Conservation (phyloP, 2,888 invertebrate species). For the Spicauda simplicius region DNA sequence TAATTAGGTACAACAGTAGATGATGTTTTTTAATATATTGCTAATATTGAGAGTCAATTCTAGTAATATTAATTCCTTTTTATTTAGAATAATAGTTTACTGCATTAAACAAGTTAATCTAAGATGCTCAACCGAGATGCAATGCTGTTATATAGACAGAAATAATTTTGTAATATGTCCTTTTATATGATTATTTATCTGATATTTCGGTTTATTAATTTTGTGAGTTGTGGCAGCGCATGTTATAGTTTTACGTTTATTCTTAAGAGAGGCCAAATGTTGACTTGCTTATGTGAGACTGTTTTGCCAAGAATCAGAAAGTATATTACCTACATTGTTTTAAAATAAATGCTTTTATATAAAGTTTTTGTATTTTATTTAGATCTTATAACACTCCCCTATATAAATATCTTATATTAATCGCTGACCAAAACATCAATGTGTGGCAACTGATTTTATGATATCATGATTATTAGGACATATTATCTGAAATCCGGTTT, state of each 20-base stretch:
- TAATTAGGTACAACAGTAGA: conserved; percentile 67
- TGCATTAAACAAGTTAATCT: conserved; percentile 76
- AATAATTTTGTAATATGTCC: conserved; percentile 76
- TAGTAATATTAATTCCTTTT: conserved; percentile 80
- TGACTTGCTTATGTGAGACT: conserved; percentile 85
- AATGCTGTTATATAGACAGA: conserved; percentile 78
- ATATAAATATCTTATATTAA: too few species aligned
- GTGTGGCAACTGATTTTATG: too few species aligned
- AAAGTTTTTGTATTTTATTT: conserved; percentile 47
- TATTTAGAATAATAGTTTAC: conserved; percentile 77
- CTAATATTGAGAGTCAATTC: conserved; percentile 83
- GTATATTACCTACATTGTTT: conserved; percentile 86
- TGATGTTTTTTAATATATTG: conserved; percentile 72
- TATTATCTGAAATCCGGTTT: too few species aligned
- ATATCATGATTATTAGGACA: too few species aligned
- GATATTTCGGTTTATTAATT: conserved; percentile 77
- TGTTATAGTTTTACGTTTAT: conserved; percentile 81
- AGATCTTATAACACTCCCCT: neutral
- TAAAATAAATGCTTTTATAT: conserved; percentile 85
- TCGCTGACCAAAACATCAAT: too few species aligned
- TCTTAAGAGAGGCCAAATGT: conserved; percentile 85
- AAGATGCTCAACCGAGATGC: conserved; percentile 83
- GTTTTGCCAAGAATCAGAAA: conserved; percentile 86
- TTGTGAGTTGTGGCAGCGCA: conserved; percentile 84
- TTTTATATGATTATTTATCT: conserved; percentile 78